A percentile compares a stretch with the other conserved stretches of the same genome.
These are phyloP conservation scores for Amblyjoppa fuscipennis DNA, from an alignment of 2,888 invertebrate genomes.

Conservation along the genomic window DNA sequence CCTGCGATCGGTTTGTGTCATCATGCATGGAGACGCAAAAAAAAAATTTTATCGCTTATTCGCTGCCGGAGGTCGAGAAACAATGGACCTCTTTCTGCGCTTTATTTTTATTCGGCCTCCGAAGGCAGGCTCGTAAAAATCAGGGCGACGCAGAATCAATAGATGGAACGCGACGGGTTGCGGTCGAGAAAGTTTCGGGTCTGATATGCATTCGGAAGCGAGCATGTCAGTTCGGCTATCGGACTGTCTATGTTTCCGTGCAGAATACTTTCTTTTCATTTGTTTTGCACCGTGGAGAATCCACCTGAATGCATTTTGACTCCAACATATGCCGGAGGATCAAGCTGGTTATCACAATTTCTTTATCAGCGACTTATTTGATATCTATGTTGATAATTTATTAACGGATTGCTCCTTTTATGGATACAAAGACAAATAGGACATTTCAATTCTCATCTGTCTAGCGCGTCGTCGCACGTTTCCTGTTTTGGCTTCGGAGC, in stretches of 20 bases:
- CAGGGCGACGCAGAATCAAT: neutral
- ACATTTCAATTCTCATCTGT: too few relatives aligned
- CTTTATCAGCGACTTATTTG: conserved; percentile 33
- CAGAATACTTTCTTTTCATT: neutral
- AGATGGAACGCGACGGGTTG: neutral
- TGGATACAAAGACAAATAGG: too few relatives aligned
- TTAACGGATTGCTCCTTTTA: neutral
- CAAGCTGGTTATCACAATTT: neutral
- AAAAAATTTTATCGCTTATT: neutral
- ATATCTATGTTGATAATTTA: neutral
- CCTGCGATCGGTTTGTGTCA: neutral
- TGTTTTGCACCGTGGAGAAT: neutral
- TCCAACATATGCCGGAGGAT: conserved; percentile 29
- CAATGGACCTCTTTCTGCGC: neutral
- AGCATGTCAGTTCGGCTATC: neutral
- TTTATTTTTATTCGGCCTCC: neutral
- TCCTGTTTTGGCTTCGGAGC: too few relatives aligned
- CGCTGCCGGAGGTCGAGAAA: neutral
- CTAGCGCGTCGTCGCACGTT: too few relatives aligned
- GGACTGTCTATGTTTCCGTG: neutral
- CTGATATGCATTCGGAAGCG: neutral
- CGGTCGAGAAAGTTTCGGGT: neutral
- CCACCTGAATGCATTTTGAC: neutral
- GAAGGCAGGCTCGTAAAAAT: neutral
- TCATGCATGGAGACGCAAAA: neutral